phyloP scores from a whole-genome alignment of 2,113 vertebrate genomes.

The Paedocypris sp. region DNA sequence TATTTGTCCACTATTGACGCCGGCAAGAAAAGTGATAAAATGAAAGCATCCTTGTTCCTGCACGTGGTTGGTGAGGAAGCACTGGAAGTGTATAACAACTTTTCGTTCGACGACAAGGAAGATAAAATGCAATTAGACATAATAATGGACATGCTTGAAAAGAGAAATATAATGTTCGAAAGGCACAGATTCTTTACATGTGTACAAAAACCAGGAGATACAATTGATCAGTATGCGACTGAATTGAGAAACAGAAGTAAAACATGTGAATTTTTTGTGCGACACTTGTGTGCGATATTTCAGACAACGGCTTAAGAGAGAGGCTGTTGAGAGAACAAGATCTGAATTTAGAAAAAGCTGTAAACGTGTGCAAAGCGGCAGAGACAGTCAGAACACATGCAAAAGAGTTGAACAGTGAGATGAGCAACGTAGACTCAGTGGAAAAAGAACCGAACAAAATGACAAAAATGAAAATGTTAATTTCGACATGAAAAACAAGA shows the following conservation, averaged over 20 bases:
- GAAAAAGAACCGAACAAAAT: not conserved
- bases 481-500: not conserved
- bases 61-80: not conserved
- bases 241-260: not conserved
- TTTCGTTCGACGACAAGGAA: not conserved
- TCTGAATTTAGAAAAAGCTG: not conserved
- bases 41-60: slow-evolving; percentile 15
- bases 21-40: not conserved
- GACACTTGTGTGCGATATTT: not conserved
- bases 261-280: not conserved
- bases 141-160: slow-evolving; percentile 18
- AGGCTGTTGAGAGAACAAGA: not conserved
- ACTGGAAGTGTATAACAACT: slow-evolving; percentile 18
- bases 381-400: not conserved
- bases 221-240: slow-evolving; percentile 15
- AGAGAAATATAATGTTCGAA: slow-evolving; percentile 5
- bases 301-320: not conserved
- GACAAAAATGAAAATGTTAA: no score
- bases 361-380: not conserved
- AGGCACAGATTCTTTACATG: slow-evolving; percentile 20
- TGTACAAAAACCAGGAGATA: not conserved
- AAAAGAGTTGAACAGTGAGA: not conserved
- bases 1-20: not conserved
- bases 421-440: not conserved
- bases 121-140: not conserved